Base-by-base conservation (phyloP, 2,113 vertebrate species). In the Labeo catla region DNA sequence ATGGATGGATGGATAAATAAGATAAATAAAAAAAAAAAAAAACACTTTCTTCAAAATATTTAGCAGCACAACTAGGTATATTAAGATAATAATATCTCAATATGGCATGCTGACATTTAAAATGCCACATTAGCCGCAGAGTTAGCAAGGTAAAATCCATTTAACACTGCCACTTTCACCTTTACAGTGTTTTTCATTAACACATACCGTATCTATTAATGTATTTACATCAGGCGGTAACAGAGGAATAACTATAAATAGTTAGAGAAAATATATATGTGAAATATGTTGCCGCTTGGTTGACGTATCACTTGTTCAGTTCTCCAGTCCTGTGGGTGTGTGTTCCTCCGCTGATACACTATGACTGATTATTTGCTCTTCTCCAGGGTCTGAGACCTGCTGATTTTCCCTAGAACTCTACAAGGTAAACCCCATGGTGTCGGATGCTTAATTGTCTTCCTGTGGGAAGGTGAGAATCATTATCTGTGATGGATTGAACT, bases 401-500 rank as follows among this genome's bases (percentile, higher is more conserved):
- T 93, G 93, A 91, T 92, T 90, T 91, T 11, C 68, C 86, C 91
- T 61, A 90, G 93, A 92, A 90, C 87, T 79, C 86, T 86, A 91
- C 86, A 84, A 61, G 2, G 77, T 81, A 90, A 90, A 93, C 90
- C 91, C 89, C 92, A 89, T 87, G 88, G 88, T 88, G 90, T 91
- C 90, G 91, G 91, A 70, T 86, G 90, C 88, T 72, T 92, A 92
- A 94, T 94, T 91, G 93, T 86, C 84, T 90, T 84, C 86, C 87
- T 91, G 84, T 65, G 1, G 73, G 87, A 87, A 87, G 90, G 89
- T 88, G 87, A 87, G 84, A 90, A 87, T 87, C 89, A 92, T 94
- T 93, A 93, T 88, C 79, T 76, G 87, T 90, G 93, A 93, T 93
- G 92, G 92, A 93, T 93, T 92, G 91, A 79, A 81, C 88, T 89